A percentile compares a stretch with the other conserved stretches of the same genome.
Conservation (phyloP, 2,888 invertebrate species). For the Brenthis daphne region DNA sequence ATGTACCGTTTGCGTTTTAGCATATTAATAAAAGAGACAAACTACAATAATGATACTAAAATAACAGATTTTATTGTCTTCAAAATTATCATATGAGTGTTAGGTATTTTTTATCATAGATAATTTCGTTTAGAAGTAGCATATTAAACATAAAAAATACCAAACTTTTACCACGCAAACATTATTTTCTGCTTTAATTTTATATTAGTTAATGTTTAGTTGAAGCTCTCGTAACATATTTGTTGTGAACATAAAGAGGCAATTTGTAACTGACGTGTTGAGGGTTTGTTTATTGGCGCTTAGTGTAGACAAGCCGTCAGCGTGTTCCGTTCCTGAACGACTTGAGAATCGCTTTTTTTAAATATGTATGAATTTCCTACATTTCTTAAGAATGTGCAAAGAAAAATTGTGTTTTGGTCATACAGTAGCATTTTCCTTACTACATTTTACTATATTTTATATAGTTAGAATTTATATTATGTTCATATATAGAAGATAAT, state of each 20-base stretch:
- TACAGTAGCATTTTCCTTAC: too few relatives aligned
- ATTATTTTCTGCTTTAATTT: constrained; percentile 13
- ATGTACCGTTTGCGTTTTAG: constrained; percentile 17
- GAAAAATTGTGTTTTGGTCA: too few relatives aligned
- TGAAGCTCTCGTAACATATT: constrained; percentile 38
- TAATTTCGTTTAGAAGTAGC: too few relatives aligned
- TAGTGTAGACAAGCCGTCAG: constrained; percentile 60
- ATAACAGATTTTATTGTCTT: too few relatives aligned
- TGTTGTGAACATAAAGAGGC: constrained; percentile 62
- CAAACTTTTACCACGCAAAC: background rate
- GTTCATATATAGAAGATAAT: too few relatives aligned
- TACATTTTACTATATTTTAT: too few relatives aligned
- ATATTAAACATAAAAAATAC: too few relatives aligned
- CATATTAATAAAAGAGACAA: background rate
- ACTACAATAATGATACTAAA: background rate
- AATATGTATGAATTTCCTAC: constrained; percentile 33
- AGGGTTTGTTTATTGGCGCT: constrained; percentile 69
- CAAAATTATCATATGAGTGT: too few relatives aligned
- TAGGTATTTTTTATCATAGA: too few relatives aligned
- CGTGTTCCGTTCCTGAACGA: constrained; percentile 43
- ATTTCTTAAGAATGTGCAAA: constrained; percentile 6
- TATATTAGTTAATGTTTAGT: constrained; percentile 11
- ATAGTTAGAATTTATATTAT: too few relatives aligned
- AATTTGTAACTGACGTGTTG: constrained; percentile 66
- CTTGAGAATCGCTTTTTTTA: constrained; percentile 38